These are phyloP conservation scores for Kryptolebias ocellatus DNA, from an alignment of 2,797 vertebrate species.

Conservation along the genomic window DNA sequence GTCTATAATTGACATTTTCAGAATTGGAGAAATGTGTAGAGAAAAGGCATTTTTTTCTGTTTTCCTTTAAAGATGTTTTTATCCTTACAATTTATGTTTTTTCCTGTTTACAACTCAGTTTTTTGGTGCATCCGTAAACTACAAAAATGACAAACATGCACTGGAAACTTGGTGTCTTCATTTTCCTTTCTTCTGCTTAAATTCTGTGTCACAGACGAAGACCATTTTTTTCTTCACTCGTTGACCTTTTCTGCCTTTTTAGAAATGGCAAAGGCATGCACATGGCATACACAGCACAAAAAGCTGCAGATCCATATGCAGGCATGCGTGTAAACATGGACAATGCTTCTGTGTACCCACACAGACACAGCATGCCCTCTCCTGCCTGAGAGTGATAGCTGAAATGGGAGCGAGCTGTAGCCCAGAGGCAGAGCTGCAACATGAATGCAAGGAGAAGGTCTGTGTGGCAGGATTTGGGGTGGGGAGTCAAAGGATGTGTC, in stretches of 20 bases:
- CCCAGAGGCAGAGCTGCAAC: conserved; percentile 58
- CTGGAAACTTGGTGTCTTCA: too few species aligned
- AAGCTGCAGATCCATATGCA: conserved; percentile 51
- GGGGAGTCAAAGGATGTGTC: conserved; percentile 43
- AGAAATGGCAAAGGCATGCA: conserved; percentile 64
- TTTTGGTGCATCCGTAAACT: neutral
- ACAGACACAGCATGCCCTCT: conserved; percentile 16
- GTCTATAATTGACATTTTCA: too few species aligned
- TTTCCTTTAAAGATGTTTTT: neutral
- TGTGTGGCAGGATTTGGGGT: conserved; percentile 45
- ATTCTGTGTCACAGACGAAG: conserved; percentile 33
- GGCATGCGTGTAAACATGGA: conserved; percentile 68
- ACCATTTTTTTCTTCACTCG: conserved; percentile 40
- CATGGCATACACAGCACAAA: conserved; percentile 32
- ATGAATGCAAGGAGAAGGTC: conserved; percentile 65
- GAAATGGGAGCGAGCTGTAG: conserved; percentile 67
- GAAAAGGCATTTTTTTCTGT: neutral
- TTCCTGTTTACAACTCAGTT: neutral
- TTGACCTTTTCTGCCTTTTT: conserved; percentile 70
- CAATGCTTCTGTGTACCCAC: conserved; percentile 45
- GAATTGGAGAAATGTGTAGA: too few species aligned
- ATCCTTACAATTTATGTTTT: neutral
- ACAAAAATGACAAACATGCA: neutral
- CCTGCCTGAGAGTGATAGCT: conserved; percentile 43
- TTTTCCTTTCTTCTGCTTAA: neutral